phyloP scores from a whole-genome alignment of 2,797 vertebrate genomes.

The Acestrorhynchus altus region DNA sequence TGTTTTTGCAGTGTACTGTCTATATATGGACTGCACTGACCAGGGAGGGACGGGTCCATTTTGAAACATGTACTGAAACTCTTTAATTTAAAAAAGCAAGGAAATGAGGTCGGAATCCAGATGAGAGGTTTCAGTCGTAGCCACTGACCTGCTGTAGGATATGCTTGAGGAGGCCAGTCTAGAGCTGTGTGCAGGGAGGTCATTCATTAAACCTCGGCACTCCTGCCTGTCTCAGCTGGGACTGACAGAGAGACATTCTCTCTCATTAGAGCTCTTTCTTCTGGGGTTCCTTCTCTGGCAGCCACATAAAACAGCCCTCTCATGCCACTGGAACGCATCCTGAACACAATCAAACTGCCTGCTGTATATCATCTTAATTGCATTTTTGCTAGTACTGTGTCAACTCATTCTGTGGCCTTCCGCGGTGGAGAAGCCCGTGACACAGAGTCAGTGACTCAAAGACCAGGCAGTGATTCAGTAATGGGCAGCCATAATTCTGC shows the following conservation, averaged over 20 bases:
- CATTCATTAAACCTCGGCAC: constrained; percentile 41
- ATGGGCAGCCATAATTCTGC: constrained; percentile 5
- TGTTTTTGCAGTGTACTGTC: too few relatives aligned
- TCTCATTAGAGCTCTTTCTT: constrained; percentile 49
- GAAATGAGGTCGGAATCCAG: background rate
- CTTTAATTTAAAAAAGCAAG: too few relatives aligned
- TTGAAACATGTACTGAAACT: too few relatives aligned
- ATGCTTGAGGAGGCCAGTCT: constrained; percentile 16
- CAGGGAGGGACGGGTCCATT: too few relatives aligned
- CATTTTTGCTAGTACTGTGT: constrained; percentile 30
- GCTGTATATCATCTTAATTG: constrained; percentile 47
- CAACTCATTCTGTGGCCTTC: constrained; percentile 23
- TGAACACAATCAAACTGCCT: constrained; percentile 47
- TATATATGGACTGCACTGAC: too few relatives aligned
- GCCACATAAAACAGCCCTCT: constrained; percentile 37
- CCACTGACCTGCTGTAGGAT: constrained; percentile 20
- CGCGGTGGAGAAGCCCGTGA: constrained; percentile 8
- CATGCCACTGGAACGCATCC: constrained; percentile 34
- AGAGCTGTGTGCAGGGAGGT: constrained; percentile 14
- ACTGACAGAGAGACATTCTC: constrained; percentile 22
- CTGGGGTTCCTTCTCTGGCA: constrained; percentile 41
- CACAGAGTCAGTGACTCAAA: constrained; percentile 7
- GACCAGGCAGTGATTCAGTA: constrained; percentile 34
- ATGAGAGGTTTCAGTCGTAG: background rate
- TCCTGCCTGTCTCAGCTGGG: constrained; percentile 11